Base-by-base conservation (phyloP, 2,797 vertebrate genomes). In the Australoheros facetus region DNA sequence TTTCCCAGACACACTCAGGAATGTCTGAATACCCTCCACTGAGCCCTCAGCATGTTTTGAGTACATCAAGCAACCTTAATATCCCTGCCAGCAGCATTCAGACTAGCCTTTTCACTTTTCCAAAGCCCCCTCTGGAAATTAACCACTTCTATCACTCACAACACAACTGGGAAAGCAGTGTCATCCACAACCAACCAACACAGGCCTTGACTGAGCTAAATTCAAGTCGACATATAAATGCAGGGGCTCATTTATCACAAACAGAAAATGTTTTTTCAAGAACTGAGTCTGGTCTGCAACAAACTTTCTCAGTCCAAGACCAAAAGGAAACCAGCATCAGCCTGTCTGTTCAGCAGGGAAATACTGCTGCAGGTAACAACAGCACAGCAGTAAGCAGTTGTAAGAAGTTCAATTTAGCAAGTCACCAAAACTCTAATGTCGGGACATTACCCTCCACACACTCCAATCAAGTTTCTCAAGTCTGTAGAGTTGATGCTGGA, bases 1-100 rank as follows among this genome's bases (percentile, higher is more conserved):
- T 87, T 77, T 90, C 89, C 78, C 92, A 89, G 84, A 81, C 51
- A 1, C 74, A 84, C 54, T 78, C 76, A 82, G 87, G 82, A 84
- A 85, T 84, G 82, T 91, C 82, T 77, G 71, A 85, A 51, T 71
- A 58, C 56, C 71, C 78, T 73, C 64, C 82, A 56, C 81, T 79
- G 71, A 26, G 75, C n/a, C 19, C 74, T 71, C 86, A 81, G 71
- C 75, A 32, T 56, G 30, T 66, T 34, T 77, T 21, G 8, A 81
- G 39, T 60, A 26, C 48, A 28, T 78, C 76, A 16, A 56, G 71
- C 56, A 39, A 73, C 79, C 19, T 62, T 13, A 9, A 53, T 56
- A 10, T 42, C 54, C 39, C 84, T 39, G 21, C 39, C n/a, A 69
- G 54, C 77, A 66, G 73, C 79, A 69, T 17, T 56, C 73, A 86